Conservation (phyloP, 2,113 vertebrate species). For the Paradisaea rubra region DNA sequence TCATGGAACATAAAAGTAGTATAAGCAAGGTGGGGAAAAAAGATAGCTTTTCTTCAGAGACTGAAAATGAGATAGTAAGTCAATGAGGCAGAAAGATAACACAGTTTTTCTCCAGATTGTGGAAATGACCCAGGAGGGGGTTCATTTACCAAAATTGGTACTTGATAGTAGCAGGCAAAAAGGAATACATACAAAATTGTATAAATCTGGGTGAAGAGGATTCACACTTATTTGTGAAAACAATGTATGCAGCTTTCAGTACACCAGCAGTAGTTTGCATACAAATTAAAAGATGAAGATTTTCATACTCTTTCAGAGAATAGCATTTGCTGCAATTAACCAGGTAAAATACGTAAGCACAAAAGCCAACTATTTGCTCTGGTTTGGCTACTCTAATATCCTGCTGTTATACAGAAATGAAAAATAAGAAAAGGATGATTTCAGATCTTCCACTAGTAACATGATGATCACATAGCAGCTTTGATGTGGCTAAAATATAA, state of each 20-base stretch:
- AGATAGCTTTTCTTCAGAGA: slow-evolving; percentile 35
- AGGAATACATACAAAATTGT: neutral
- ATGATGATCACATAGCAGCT: neutral
- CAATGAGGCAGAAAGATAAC: slow-evolving; percentile 60
- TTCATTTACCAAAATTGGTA: slow-evolving; percentile 29
- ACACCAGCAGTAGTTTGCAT: neutral
- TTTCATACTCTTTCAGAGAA: neutral
- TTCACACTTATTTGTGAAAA: neutral
- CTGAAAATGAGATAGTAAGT: slow-evolving; percentile 40
- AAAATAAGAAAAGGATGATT: neutral
- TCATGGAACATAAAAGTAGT: slow-evolving; percentile 24
- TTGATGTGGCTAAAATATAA: neutral
- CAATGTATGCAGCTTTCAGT: neutral
- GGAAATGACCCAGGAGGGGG: slow-evolving; percentile 8
- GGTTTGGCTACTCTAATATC: neutral
- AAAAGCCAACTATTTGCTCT: neutral
- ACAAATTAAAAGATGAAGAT: neutral
- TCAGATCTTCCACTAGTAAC: neutral
- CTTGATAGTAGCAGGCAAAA: neutral
- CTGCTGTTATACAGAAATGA: neutral
- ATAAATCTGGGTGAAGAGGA: neutral
- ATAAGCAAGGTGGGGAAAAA: slow-evolving; percentile 30
- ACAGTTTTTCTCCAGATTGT: slow-evolving; percentile 32
- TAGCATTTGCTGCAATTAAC: neutral
- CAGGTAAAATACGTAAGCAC: neutral